Evolutionary conservation across 2,888 invertebrate genomes (phyloP).

Genomic region (Galeopsomyia nigrocyanea): DNA sequence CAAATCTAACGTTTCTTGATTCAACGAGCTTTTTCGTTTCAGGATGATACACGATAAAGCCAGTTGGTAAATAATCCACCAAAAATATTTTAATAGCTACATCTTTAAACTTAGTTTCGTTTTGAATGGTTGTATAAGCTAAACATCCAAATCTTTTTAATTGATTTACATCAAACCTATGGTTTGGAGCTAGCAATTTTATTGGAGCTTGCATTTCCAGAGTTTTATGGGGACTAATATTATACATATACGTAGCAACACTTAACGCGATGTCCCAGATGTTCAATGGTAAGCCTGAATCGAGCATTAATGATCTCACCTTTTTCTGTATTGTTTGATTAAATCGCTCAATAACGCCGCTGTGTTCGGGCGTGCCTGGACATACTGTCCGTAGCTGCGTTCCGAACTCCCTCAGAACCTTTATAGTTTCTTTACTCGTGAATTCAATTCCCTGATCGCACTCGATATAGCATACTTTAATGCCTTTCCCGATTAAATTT

Average conservation of each 20-base stretch:
- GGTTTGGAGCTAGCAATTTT: slow-evolving; percentile 28
- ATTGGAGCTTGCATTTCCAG: slow-evolving; percentile 36
- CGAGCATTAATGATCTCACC: slow-evolving; percentile 22
- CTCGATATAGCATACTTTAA: slow-evolving; percentile 43
- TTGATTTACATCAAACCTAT: slow-evolving; percentile 34
- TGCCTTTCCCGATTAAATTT: slow-evolving; percentile 20
- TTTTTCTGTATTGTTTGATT: too few relatives aligned
- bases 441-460: slow-evolving; percentile 48
- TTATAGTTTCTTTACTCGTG: slow-evolving; percentile 43
- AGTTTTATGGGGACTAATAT: slow-evolving; percentile 48
- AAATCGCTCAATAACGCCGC: slow-evolving; percentile 36
- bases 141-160: slow-evolving; percentile 45
- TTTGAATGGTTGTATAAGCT: slow-evolving; percentile 40
- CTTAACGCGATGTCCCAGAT: slow-evolving; percentile 50
- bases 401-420: slow-evolving; percentile 32
- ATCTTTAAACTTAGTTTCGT: slow-evolving; percentile 13
- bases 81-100: neutral
- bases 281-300: slow-evolving; percentile 45
- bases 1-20: slow-evolving; percentile 46
- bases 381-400: slow-evolving; percentile 4
- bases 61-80: slow-evolving; percentile 10
- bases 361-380: slow-evolving; percentile 38
- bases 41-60: slow-evolving; percentile 48
- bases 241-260: slow-evolving; percentile 50
- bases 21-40: slow-evolving; percentile 39